A percentile compares a stretch with the other conserved stretches of the same genome.
Evolutionary conservation across 92 coral and sea anemone genomes (phyloP).

Genomic region (Nematostella vectensis): DNA sequence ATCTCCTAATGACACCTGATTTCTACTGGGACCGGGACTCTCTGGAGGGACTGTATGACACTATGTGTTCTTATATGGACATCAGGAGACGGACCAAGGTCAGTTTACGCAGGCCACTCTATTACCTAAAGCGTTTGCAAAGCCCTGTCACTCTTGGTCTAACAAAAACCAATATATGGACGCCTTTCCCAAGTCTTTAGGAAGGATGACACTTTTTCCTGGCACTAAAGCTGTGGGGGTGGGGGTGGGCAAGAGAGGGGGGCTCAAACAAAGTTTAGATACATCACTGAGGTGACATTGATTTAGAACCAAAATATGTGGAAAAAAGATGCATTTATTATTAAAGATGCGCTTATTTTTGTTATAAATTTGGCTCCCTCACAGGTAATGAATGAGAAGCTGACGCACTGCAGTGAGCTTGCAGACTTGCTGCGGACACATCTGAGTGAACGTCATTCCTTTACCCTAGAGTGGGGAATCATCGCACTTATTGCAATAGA

Average conservation of each 20-base stretch:
- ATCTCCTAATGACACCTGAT: conserved; percentile 79
- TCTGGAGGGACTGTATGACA: conserved; percentile 59
- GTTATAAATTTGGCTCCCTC: neutral
- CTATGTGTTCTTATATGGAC: conserved; percentile 61
- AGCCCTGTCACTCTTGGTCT: too few relatives aligned
- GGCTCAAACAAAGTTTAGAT: too few relatives aligned
- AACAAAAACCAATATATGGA: too few relatives aligned
- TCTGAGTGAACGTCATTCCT: conserved; percentile 66
- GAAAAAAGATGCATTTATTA: too few relatives aligned
- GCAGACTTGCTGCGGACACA: conserved; percentile 69
- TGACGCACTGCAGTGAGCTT: conserved; percentile 71
- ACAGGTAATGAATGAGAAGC: conserved; percentile 80
- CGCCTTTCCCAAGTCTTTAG: too few relatives aligned
- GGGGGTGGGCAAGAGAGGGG: too few relatives aligned
- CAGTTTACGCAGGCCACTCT: neutral
- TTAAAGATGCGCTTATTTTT: neutral
- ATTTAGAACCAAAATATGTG: too few relatives aligned
- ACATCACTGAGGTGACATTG: too few relatives aligned
- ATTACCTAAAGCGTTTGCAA: neutral
- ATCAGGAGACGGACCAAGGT: conserved; percentile 70
- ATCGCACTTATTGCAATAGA: conserved; percentile 72
- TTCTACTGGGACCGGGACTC: conserved; percentile 80
- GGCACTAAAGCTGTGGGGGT: too few relatives aligned
- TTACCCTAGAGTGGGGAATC: conserved; percentile 78
- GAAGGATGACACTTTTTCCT: too few relatives aligned